These are phyloP conservation scores for Coreoperca whiteheadi DNA, from an alignment of 2,113 vertebrate genomes.

Conservation along the genomic window DNA sequence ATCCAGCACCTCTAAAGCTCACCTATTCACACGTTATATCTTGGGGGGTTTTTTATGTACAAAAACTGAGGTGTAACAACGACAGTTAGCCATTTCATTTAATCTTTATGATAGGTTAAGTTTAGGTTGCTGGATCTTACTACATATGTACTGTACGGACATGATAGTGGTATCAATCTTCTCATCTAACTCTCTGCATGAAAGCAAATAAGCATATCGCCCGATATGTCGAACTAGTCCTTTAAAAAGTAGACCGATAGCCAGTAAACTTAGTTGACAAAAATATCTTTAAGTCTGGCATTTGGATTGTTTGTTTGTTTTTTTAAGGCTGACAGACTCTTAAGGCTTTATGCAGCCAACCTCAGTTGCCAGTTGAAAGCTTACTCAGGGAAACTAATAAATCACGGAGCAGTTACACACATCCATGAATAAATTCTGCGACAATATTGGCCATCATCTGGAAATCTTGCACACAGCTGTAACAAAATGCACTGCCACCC, in stretches of 20 bases:
- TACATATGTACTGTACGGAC: neutral
- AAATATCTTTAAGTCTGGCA: conserved; percentile 28
- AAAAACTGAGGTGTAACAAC: neutral
- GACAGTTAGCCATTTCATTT: no score
- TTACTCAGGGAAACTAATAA: conserved; percentile 41
- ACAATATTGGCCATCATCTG: conserved; percentile 38
- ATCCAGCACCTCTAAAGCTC: neutral
- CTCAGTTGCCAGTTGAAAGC: conserved; percentile 19
- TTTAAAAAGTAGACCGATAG: neutral
- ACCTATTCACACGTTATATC: neutral
- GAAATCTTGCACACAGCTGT: conserved; percentile 41
- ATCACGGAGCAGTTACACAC: conserved; percentile 41
- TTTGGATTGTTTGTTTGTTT: conserved; percentile 8
- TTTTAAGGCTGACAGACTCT: conserved; percentile 8
- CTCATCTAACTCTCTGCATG: neutral
- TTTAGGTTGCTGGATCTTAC: neutral
- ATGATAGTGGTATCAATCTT: neutral
- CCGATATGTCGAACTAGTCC: neutral
- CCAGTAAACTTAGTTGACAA: conserved; percentile 12
- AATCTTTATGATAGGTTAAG: neutral
- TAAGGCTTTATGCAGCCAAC: neutral
- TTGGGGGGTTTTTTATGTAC: neutral
- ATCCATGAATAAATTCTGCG: conserved; percentile 42
- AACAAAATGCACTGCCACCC: conserved; percentile 41
- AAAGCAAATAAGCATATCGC: neutral